Base-by-base conservation (phyloP, 2,113 vertebrate species). In the Diphyllodes magnificus region DNA sequence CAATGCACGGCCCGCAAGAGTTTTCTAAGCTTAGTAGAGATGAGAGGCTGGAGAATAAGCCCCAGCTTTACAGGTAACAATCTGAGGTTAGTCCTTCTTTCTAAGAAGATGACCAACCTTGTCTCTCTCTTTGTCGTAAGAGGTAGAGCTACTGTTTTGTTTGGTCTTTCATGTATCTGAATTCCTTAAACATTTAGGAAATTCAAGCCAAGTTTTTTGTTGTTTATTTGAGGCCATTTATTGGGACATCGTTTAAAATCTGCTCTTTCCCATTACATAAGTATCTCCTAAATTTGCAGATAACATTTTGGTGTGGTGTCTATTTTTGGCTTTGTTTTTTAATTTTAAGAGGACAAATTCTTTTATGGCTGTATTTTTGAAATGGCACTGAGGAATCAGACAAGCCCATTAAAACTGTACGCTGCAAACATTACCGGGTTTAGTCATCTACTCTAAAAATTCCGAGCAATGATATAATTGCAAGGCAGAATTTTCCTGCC, bases 1-100 rank as follows among this genome's bases (percentile, higher is more conserved):
- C 1, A 12, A 5, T 44, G 79, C 17, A n/a, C 17, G 79, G 33
- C 33, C 44, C 0, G 0, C 27, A 59, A 18, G 16, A 31, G 11
- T 85, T 88, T 92, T 82, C 22, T 70, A 61, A 50, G 11, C 15
- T 70, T 70, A 21, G 10, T 33, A 35, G 10, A 50, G 82, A 31
- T 37, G 14, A 39, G 63, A 59, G 57, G 23, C 30, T 71, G 44
- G 35, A 68, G 28, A 70, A 6, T n/a, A 47, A 71, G 12, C 11
- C 40, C 25, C 35, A 60, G 18, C 30, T 88, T 91, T 76, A 31
- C 11, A 28, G 2, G 10, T 69, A 20, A 20, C 16, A 45, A 7
- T 44, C 15, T 42, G 35, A 56, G 30, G 12, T 77, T 45, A 50
- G 39, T 83, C 45, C 14, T 64, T 7, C 4, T 63, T 82, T 25